Base-by-base conservation (phyloP, 37 sponge, comb jelly and placozoan genomes). In the Axinella damicornis region DNA sequence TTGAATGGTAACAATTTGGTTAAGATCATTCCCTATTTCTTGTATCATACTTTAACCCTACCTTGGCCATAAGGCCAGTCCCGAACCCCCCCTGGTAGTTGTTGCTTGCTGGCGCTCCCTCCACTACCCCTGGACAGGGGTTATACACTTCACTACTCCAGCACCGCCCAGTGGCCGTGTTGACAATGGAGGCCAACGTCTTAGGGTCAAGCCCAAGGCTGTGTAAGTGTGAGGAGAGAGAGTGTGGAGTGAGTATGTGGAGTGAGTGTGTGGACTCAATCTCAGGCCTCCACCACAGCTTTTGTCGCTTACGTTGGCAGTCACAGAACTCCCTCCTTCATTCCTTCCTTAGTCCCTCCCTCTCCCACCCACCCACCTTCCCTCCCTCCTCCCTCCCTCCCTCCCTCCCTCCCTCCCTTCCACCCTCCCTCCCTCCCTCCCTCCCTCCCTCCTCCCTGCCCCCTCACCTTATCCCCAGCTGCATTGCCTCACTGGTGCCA, bases 41-140 rank as follows among this genome's bases (percentile, higher is more conserved):
- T n/a, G n/a, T n/a, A n/a, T n/a, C n/a, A n/a, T n/a, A n/a, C n/a
- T n/a, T n/a, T n/a, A n/a, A n/a, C n/a, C 60, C 41, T 33, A 92
- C 82, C 59, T 81, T 85, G 22, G 74, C 57, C 90, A 99, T 99
- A 71, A 99, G 94, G 19, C 78, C 85, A 17, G 97, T 89, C 11
- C 92, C 93, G 72, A 99, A 99, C 15, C 99, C 99, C 57, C 99
- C 99, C 78, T 95, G 76, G 65, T 99, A 99, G 76, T 97, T 65
- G 39, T 90, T 92, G 58, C 87, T 88, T 13, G 99, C 87, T 31
- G 97, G 96, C 12, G 95, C 94, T 22, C 89, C 89, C 71, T 94
- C 95, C 74, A 98, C 76, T 2, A 99, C 97, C 31, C 99, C 99
- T 25, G 99, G 99, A 34, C 94, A 94, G 0, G 99, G 99, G 69